These are phyloP conservation scores for Cyaniris semiargus DNA, from an alignment of 2,888 invertebrate species.

Conservation along the genomic window DNA sequence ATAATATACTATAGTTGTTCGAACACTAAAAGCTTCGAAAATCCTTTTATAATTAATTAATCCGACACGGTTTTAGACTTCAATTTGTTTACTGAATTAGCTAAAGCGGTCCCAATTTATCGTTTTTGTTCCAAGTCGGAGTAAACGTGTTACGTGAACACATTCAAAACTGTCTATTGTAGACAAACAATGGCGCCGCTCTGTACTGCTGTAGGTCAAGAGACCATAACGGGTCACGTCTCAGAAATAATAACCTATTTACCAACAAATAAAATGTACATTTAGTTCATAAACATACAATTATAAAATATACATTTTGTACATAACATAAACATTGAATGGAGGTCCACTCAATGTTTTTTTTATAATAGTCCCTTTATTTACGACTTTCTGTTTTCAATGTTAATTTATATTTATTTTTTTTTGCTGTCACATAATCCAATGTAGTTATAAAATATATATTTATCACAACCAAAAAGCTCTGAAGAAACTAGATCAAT, in stretches of 20 bases:
- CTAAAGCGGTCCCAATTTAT: slow-evolving; percentile 11
- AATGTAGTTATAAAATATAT: no score
- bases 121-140: not conserved
- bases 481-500: no score
- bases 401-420: no score
- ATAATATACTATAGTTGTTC: not conserved
- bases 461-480: no score
- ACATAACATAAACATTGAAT: not conserved
- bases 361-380: not conserved
- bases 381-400: not conserved
- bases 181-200: slow-evolving; percentile 11
- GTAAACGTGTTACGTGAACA: slow-evolving; percentile 18
- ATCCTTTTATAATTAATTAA: slow-evolving; percentile 17
- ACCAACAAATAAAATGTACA: not conserved
- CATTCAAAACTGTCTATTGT: not conserved
- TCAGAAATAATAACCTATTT: slow-evolving; percentile 14
- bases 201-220: not conserved
- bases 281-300: not conserved
- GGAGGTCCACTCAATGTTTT: not conserved
- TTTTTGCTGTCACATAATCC: no score
- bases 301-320: not conserved
- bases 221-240: slow-evolving; percentile 12
- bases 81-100: slow-evolving; percentile 21
- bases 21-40: slow-evolving; percentile 5
- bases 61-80: not conserved